Evolutionary conservation across 2,113 vertebrate species (phyloP).

Genomic region (Oophaga pumilio): DNA sequence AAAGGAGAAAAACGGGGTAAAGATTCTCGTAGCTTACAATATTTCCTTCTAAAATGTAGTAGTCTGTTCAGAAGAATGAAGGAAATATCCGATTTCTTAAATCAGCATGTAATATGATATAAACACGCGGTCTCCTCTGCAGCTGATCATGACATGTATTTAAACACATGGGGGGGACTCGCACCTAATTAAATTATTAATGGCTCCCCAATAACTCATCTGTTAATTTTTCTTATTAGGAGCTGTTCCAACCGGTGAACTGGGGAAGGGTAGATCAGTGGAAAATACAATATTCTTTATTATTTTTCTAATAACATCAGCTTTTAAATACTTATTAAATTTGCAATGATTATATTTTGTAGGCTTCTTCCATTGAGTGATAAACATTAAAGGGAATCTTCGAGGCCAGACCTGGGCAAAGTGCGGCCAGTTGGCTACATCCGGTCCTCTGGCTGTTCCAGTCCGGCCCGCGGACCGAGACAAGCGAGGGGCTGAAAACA

Average conservation of each 20-base stretch:
- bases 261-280: not conserved
- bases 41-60: not conserved
- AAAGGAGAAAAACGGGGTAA: too few relatives aligned
- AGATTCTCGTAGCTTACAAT: not conserved
- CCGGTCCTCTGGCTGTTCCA: too few relatives aligned
- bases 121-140: constrained; percentile 51
- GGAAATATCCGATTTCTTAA: constrained; percentile 46
- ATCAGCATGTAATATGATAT: constrained; percentile 59
- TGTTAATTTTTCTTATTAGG: not conserved
- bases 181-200: constrained; percentile 61
- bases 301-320: not conserved
- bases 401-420: too few relatives aligned
- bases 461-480: too few relatives aligned
- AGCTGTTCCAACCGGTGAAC: not conserved
- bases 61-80: not conserved
- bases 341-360: too few relatives aligned
- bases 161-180: constrained; percentile 41
- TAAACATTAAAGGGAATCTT: too few relatives aligned
- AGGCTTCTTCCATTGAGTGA: too few relatives aligned
- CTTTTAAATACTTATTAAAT: not conserved
- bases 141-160: constrained; percentile 60
- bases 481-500: too few relatives aligned
- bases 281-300: not conserved
- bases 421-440: too few relatives aligned
- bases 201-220: constrained; percentile 56